phyloP scores from a whole-genome alignment of 1,140 invertebrate species.

The Megalopta genalis region DNA sequence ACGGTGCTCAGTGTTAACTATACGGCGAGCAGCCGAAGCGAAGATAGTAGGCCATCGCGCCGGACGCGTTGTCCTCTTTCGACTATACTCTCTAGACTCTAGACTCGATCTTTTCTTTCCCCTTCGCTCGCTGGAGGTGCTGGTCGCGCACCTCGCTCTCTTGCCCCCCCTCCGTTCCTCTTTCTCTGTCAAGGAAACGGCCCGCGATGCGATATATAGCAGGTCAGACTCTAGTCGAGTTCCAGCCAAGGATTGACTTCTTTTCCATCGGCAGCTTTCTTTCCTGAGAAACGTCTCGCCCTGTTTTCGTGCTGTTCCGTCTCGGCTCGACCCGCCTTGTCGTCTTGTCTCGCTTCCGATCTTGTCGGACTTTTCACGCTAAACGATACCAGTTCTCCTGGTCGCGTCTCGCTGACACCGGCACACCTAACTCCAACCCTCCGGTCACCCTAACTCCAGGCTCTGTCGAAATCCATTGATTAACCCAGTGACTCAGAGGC shows the following conservation, averaged over 20 bases:
- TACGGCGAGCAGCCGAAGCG: slow-evolving; percentile 69
- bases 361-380: slow-evolving; percentile 4
- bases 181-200: slow-evolving; percentile 21
- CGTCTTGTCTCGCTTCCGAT: slow-evolving; percentile 12
- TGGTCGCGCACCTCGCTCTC: slow-evolving; percentile 15
- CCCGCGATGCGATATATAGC: slow-evolving; percentile 28
- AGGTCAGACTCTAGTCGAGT: slow-evolving; percentile 52
- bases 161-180: not conserved
- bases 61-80: slow-evolving; percentile 77
- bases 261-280: slow-evolving; percentile 68
- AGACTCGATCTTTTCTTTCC: slow-evolving; percentile 43
- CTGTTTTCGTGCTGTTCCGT: slow-evolving; percentile 20
- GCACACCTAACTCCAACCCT: not conserved
- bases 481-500: too few relatives aligned
- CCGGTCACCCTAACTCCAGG: too few relatives aligned
- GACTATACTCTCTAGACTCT: slow-evolving; percentile 64
- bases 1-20: slow-evolving; percentile 42
- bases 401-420: not conserved
- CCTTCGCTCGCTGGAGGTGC: slow-evolving; percentile 32
- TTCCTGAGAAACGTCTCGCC: slow-evolving; percentile 67
- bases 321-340: not conserved
- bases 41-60: slow-evolving; percentile 79
- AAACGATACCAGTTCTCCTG: not conserved
- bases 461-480: too few relatives aligned
- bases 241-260: slow-evolving; percentile 64